These are phyloP conservation scores for Hyposmocoma kahamanoa DNA, from an alignment of 1,140 invertebrate species.

Conservation along the genomic window DNA sequence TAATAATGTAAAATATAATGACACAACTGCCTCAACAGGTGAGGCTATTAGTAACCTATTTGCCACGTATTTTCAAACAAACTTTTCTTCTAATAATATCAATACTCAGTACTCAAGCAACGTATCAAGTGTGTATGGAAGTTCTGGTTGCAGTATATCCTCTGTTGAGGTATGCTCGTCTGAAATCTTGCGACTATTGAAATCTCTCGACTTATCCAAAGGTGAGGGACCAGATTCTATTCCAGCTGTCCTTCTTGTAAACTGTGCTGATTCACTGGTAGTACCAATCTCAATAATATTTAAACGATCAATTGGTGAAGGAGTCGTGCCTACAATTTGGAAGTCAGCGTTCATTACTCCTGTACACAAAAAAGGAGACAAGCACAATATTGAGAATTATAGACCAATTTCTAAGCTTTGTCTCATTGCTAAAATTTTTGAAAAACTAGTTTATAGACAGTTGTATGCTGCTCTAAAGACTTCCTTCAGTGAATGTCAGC, in stretches of 20 bases:
- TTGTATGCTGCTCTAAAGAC: background rate
- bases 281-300: background rate
- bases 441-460: background rate
- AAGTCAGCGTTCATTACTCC: background rate
- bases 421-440: background rate
- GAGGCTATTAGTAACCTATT: background rate
- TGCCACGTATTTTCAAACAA: background rate
- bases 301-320: background rate
- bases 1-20: background rate
- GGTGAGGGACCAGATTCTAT: background rate
- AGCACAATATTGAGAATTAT: background rate
- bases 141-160: too few species aligned
- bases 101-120: background rate
- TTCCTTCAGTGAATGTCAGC: background rate
- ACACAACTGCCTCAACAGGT: background rate
- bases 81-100: background rate
- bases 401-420: slow-evolving; percentile 2
- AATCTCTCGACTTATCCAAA: background rate
- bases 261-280: background rate
- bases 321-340: background rate
- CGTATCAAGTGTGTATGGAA: background rate
- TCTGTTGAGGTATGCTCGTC: background rate
- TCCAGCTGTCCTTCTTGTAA: background rate
- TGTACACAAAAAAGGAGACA: slow-evolving; percentile 1
- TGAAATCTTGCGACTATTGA: background rate